Percentiles rank a stretch among this genome's conserved stretches.
Conservation (phyloP, 2,113 vertebrate genomes). For the Hippocampus mohnikei region DNA sequence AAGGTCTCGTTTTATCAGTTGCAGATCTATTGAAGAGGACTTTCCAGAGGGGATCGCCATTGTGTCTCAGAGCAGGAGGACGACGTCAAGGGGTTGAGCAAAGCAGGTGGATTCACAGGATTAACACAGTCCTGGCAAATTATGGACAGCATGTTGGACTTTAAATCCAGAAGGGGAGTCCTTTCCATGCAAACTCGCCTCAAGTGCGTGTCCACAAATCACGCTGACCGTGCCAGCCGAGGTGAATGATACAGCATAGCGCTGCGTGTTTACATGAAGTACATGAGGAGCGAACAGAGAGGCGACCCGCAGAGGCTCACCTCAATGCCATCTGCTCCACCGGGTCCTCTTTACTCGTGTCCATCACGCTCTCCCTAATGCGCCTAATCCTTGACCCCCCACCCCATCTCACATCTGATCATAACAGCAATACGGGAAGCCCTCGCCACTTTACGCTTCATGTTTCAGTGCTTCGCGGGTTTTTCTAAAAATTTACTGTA, state of each 20-base stretch:
- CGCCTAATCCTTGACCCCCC: slow-evolving; percentile 9
- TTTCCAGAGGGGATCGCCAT: slow-evolving; percentile 41
- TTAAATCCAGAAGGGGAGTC: slow-evolving; percentile 37
- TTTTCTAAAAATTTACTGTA: no score
- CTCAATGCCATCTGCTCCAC: slow-evolving; percentile 59
- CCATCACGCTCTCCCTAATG: slow-evolving; percentile 33
- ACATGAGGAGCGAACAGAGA: slow-evolving; percentile 49
- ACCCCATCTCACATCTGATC: not conserved
- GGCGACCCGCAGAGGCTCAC: slow-evolving; percentile 43
- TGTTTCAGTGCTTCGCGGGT: no score
- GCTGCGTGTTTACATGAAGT: slow-evolving; percentile 42
- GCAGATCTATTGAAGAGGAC: slow-evolving; percentile 41
- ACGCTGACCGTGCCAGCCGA: slow-evolving; percentile 28
- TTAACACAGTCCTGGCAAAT: slow-evolving; percentile 58
- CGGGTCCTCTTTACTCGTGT: slow-evolving; percentile 49
- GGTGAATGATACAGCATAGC: slow-evolving; percentile 12
- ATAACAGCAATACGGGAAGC: not conserved
- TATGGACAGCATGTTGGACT: slow-evolving; percentile 38
- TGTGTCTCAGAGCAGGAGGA: slow-evolving; percentile 37
- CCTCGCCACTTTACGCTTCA: no score
- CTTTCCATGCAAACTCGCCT: not conserved
- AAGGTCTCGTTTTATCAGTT: slow-evolving; percentile 46
- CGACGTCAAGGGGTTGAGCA: slow-evolving; percentile 25
- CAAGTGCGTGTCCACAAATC: not conserved
- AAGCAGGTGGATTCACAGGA: slow-evolving; percentile 59